Percentiles rank a stretch among this genome's conserved stretches.
phyloP scores from a whole-genome alignment of 2,797 vertebrate species.

The Knipowitschia caucasica region DNA sequence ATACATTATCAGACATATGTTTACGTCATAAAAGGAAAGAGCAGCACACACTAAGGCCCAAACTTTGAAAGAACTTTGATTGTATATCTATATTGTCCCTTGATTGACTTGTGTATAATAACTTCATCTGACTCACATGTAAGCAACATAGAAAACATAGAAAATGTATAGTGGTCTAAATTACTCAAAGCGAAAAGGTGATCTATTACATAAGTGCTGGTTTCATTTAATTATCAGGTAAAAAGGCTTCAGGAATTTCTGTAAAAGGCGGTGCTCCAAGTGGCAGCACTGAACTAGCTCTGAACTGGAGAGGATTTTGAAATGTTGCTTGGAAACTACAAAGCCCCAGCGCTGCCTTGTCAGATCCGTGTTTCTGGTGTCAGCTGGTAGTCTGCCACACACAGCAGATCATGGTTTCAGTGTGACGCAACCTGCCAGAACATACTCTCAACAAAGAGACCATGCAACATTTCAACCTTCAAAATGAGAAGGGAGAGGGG shows the following conservation, averaged over 20 bases:
- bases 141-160: no score
- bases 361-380: constrained; percentile 7
- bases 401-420: background rate
- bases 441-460: constrained; percentile 1
- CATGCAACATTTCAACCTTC: background rate
- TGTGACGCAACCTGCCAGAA: background rate
- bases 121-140: no score
- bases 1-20: no score
- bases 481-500: background rate
- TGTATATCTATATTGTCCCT: no score
- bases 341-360: background rate
- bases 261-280: background rate
- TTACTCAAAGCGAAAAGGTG: no score
- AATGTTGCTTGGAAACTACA: background rate
- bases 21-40: no score
- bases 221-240: background rate
- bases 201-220: no score
- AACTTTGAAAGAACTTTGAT: no score
- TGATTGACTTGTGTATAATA: no score
- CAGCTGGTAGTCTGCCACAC: background rate
- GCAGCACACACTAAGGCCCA: no score
- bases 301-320: background rate
- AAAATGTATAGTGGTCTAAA: no score
- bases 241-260: background rate
- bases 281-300: background rate